Evolutionary conservation across 2,888 invertebrate genomes (phyloP).

Genomic region (Platycheirus rosarum): DNA sequence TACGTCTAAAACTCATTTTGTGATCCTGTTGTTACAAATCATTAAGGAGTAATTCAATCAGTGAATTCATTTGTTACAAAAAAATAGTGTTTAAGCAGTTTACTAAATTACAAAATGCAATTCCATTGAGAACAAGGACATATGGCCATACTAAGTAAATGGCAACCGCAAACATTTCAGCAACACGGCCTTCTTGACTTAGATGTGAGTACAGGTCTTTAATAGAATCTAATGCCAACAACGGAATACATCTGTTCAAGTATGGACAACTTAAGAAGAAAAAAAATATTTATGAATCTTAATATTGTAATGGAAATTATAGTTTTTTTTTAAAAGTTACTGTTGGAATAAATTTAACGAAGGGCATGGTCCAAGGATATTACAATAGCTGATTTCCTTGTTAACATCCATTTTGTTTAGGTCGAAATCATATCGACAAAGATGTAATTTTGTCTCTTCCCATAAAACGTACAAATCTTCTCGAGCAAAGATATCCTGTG

Average conservation of each 20-base stretch:
- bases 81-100: no score
- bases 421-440: slow-evolving; percentile 89
- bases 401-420: slow-evolving; percentile 83
- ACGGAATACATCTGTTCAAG: neutral
- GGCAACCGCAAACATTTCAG: neutral
- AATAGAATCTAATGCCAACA: neutral
- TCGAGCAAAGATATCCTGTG: slow-evolving; percentile 85
- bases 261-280: neutral
- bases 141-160: slow-evolving; percentile 93
- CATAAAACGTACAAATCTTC: slow-evolving; percentile 89
- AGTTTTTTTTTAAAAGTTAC: neutral
- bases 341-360: neutral
- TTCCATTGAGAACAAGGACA: slow-evolving; percentile 90
- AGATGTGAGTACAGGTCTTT: neutral
- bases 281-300: no score
- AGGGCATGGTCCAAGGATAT: slow-evolving; percentile 89
- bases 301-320: no score
- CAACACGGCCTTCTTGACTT: neutral
- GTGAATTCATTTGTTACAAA: no score
- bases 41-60: no score
- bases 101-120: slow-evolving; percentile 88
- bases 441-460: slow-evolving; percentile 87
- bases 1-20: no score
- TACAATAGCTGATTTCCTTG: slow-evolving; percentile 81
- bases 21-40: no score